Percentiles rank a stretch among this genome's conserved stretches.
phyloP scores from a whole-genome alignment of 2,797 vertebrate species.

The Eremophila alpestris region DNA sequence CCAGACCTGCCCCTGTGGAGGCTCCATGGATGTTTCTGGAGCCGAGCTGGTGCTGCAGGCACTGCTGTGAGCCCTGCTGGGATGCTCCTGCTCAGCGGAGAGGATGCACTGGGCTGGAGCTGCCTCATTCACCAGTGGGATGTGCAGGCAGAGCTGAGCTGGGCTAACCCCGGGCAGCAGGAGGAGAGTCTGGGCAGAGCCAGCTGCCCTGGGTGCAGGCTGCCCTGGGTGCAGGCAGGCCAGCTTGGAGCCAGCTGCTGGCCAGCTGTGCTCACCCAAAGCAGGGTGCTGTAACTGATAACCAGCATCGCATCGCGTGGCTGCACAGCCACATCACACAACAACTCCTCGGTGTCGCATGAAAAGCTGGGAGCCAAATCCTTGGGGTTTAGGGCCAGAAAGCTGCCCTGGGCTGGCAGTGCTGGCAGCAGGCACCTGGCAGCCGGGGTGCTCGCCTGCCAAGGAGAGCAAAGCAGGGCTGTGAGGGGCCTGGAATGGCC shows the following conservation, averaged over 20 bases:
- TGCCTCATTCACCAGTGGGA: not conserved
- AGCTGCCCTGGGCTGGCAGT: not conserved
- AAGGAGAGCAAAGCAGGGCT: not conserved
- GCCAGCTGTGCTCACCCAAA: not conserved
- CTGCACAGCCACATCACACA: not conserved
- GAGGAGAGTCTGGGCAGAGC: not conserved
- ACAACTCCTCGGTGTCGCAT: accelerated
- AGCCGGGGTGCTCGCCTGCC: not conserved
- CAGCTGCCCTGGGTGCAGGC: not conserved
- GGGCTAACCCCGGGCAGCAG: not conserved
- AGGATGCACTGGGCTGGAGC: accelerated
- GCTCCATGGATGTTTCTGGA: not conserved
- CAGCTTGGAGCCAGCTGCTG: not conserved
- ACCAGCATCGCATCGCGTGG: accelerated
- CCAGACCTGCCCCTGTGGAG: not conserved
- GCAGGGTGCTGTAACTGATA: not conserved
- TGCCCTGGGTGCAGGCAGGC: too few species aligned
- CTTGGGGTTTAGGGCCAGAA: not conserved
- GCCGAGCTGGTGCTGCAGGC: accelerated
- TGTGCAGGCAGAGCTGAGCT: not conserved
- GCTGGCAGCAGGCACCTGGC: not conserved
- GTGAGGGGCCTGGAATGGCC: not conserved
- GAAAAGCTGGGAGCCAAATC: not conserved
- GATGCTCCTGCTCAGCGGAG: not conserved
- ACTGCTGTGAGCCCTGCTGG: not conserved